Evolutionary conservation across 2,113 vertebrate species (phyloP), one percentile per base, ranked within the genome.

Genomic region (Atrichornis clamosus): DNA sequence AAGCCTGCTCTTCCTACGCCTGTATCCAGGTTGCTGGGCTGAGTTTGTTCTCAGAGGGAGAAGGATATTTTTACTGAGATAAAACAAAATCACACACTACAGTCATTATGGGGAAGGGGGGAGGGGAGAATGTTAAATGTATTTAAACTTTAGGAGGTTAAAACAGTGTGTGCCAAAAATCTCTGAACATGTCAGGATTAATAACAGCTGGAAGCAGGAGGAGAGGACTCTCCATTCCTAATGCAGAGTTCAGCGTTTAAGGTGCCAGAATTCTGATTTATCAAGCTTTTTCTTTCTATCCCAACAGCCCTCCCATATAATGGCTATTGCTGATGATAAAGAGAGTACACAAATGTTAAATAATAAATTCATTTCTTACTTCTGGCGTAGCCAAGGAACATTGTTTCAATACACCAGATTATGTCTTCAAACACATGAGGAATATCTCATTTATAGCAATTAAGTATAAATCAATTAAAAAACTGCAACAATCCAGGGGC

Each of bases 21-120:
- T 75, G 72, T 90, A 94, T 84, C 62, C 78, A 77, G 73, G 62
- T 49, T 84, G 63, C 81, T 96, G 76, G 82, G 87, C 75, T 88
- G 55, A 95, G 53, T 60, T 74, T 76, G 65, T 84, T 83, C 75
- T 95, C 92, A 67, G 83, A 87, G 56, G 93, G 60, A 78, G 81
- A 75, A 89, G 77, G 63, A 69, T 94, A 50, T 74, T 95, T 95
- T 96, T 94, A 85, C 81, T 33, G 84, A 89, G 87, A 87, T 94
- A 92, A 90, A 89, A 75, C 58, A 93, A 93, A 96, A 82, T 81
- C 39, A 8, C 68, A 87, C 78, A 56, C 69, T 89, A 73, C 41
- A 77, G 82, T 81, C 58, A 62, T 35, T 79, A 65, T 27, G 67
- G 63, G 42, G 46, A 94, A 67, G 5, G 21, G 35, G 27, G 35